phyloP scores from a whole-genome alignment of 2,113 vertebrate genomes.

The Oncorhynchus masou region DNA sequence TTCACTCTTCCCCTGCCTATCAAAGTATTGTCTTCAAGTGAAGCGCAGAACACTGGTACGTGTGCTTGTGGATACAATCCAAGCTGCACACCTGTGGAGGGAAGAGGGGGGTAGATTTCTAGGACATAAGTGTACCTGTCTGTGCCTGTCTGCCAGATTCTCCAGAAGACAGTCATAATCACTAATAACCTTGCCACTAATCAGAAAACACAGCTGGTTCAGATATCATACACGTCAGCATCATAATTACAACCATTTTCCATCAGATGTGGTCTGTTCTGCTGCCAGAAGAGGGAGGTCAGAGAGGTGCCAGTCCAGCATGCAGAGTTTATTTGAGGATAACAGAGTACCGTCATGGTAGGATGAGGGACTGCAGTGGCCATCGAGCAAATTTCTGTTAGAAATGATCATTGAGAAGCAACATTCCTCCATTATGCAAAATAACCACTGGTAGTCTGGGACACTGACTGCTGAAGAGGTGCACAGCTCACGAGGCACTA shows the following conservation, averaged over 20 bases:
- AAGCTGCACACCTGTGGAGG: slow-evolving; percentile 66
- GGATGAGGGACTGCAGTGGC: too few relatives aligned
- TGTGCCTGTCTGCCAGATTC: slow-evolving; percentile 47
- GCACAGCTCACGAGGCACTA: too few relatives aligned
- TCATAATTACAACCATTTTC: too few relatives aligned
- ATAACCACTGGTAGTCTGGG: too few relatives aligned
- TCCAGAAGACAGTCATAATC: slow-evolving; percentile 36
- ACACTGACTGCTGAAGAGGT: too few relatives aligned
- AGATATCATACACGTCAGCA: neutral
- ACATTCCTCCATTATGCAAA: too few relatives aligned
- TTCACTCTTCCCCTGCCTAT: slow-evolving; percentile 61
- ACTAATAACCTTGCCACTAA: slow-evolving; percentile 20
- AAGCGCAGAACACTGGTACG: slow-evolving; percentile 53
- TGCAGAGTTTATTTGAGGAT: too few relatives aligned
- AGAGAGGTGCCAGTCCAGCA: too few relatives aligned
- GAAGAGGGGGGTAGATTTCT: neutral
- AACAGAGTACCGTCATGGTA: too few relatives aligned
- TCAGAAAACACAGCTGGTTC: neutral
- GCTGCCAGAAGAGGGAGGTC: neutral
- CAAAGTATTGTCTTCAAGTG: slow-evolving; percentile 67
- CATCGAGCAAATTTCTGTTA: too few relatives aligned
- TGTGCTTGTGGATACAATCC: slow-evolving; percentile 46
- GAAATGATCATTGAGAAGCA: too few relatives aligned
- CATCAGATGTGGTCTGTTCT: slow-evolving; percentile 4
- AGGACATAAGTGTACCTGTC: slow-evolving; percentile 22